Percentiles rank a stretch among this genome's conserved stretches.
phyloP scores from a whole-genome alignment of 2,888 invertebrate species.

The Tricholauxania praeusta region DNA sequence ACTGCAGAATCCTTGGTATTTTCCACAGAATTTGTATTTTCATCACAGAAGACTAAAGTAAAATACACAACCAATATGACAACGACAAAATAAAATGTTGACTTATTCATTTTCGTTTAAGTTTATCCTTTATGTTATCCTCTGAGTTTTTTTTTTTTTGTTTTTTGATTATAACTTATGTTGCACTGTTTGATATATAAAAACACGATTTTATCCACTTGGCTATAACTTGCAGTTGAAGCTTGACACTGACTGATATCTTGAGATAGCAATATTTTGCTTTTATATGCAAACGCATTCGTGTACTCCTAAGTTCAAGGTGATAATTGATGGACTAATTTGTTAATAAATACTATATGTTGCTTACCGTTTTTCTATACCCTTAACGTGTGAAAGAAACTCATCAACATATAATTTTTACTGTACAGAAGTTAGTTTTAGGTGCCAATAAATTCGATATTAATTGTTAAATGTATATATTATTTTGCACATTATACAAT shows the following conservation, averaged over 20 bases:
- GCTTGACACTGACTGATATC: slow-evolving; percentile 36
- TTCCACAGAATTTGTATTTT: slow-evolving; percentile 32
- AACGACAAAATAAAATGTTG: slow-evolving; percentile 52
- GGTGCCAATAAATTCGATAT: background rate
- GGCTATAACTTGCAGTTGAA: slow-evolving; percentile 30
- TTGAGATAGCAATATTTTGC: slow-evolving; percentile 32
- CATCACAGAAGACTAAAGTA: slow-evolving; percentile 57
- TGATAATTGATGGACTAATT: slow-evolving; percentile 47
- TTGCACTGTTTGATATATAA: background rate
- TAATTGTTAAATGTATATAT: background rate
- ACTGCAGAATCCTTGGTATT: background rate
- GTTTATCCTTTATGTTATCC: slow-evolving; percentile 17
- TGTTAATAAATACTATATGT: background rate
- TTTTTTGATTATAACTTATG: background rate
- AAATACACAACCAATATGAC: slow-evolving; percentile 55
- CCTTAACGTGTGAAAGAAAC: background rate
- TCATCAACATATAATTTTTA: too few species aligned
- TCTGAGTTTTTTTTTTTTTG: slow-evolving; percentile 1
- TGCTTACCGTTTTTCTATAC: background rate
- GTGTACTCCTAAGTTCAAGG: slow-evolving; percentile 44
- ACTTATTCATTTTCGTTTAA: slow-evolving; percentile 55
- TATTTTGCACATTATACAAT: slow-evolving; percentile 13
- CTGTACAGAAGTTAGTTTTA: too few species aligned
- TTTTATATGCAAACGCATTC: slow-evolving; percentile 40
- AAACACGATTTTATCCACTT: slow-evolving; percentile 18